phyloP scores from a whole-genome alignment of 2,797 vertebrate species.

The Leuciscus waleckii region DNA sequence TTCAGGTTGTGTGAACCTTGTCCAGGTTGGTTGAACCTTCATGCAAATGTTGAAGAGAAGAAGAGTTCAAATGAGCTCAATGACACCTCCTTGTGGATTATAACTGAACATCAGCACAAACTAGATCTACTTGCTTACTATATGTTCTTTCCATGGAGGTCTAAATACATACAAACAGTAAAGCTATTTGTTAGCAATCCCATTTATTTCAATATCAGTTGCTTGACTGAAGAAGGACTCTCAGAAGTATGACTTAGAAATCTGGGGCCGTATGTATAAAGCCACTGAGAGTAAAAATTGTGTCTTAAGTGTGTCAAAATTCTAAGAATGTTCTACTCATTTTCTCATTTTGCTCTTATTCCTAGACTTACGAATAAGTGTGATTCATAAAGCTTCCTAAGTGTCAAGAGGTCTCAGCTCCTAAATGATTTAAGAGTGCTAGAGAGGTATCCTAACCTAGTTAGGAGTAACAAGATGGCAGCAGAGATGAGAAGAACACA shows the following conservation, averaged over 20 bases:
- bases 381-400: too few species aligned
- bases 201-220: not conserved
- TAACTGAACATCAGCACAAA: not conserved
- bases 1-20: slow-evolving; percentile 8
- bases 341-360: too few species aligned
- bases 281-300: too few species aligned
- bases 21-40: slow-evolving; percentile 22
- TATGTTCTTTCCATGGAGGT: not conserved
- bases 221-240: not conserved
- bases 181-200: not conserved
- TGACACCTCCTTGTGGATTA: slow-evolving; percentile 22
- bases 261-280: too few species aligned
- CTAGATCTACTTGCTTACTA: not conserved
- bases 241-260: not conserved
- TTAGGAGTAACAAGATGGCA: too few species aligned
- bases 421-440: too few species aligned
- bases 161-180: not conserved
- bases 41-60: not conserved
- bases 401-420: too few species aligned
- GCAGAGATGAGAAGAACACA: too few species aligned
- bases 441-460: too few species aligned
- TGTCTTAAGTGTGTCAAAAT: too few species aligned
- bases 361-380: too few species aligned
- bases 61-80: not conserved
- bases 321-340: too few species aligned